These are phyloP conservation scores for Meloe dianella DNA, from an alignment of 2,888 invertebrate genomes.

Conservation along the genomic window DNA sequence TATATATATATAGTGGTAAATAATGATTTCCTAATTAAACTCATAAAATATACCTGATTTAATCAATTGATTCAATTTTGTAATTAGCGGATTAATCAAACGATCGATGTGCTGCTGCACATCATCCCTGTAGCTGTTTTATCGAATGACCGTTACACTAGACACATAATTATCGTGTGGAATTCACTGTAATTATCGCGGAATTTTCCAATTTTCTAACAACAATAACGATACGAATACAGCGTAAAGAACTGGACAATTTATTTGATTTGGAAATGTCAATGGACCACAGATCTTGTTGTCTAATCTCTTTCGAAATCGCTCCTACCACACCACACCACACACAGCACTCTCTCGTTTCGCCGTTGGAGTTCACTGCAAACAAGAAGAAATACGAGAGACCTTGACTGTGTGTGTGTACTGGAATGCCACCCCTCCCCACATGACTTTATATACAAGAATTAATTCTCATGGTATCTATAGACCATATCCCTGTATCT, in stretches of 20 bases:
- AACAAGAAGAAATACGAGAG: constrained; percentile 40
- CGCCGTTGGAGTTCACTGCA: constrained; percentile 17
- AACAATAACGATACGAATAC: constrained; percentile 13
- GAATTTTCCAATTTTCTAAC: neutral
- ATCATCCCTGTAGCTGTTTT: neutral
- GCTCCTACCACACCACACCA: constrained; percentile 1
- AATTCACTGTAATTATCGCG: neutral
- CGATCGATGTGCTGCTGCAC: neutral
- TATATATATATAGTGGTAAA: no score
- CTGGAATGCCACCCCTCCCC: constrained; percentile 45
- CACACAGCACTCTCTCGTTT: neutral
- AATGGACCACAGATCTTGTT: constrained; percentile 28
- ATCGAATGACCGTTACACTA: neutral
- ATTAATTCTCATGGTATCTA: neutral
- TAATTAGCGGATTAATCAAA: neutral
- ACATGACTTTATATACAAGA: constrained; percentile 9
- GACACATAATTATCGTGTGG: neutral
- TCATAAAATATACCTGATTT: neutral
- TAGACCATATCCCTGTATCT: no score
- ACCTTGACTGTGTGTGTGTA: constrained; percentile 44
- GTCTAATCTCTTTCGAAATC: constrained; percentile 30
- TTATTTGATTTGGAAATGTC: neutral
- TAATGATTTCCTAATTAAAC: no score
- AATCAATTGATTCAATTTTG: neutral
- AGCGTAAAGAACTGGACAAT: constrained; percentile 5